A percentile compares a stretch with the other conserved stretches of the same genome.
Conservation (phyloP, 2,113 vertebrate genomes). For the Aspidoscelis tigris region DNA sequence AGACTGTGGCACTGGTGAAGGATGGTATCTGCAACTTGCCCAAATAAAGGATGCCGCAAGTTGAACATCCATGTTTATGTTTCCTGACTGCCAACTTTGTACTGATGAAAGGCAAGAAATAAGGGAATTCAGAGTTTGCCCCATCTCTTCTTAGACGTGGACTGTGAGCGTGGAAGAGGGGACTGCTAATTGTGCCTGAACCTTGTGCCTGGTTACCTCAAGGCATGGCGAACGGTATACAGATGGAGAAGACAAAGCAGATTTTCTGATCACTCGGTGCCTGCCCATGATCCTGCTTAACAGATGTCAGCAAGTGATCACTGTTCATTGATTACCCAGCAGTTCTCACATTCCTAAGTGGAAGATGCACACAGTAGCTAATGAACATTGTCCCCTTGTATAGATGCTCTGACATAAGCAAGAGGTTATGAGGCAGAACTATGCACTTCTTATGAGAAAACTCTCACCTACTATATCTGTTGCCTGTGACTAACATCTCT, state of each 20-base stretch:
- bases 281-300: background rate
- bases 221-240: background rate
- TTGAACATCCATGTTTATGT: background rate
- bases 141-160: background rate
- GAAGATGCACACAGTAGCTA: background rate
- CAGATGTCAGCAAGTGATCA: background rate
- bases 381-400: too few species aligned
- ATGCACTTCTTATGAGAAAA: too few species aligned
- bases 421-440: too few species aligned
- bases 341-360: background rate
- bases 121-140: background rate
- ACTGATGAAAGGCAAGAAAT: background rate
- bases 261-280: background rate
- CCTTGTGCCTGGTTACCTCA: background rate
- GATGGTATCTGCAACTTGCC: background rate
- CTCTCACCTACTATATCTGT: background rate
- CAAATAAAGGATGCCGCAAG: background rate
- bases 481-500: background rate
- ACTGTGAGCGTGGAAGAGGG: background rate
- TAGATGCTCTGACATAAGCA: background rate
- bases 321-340: background rate
- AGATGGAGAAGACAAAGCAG: background rate
- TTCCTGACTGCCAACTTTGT: background rate
- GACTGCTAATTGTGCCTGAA: background rate
- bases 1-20: background rate